Percentiles rank a stretch among this genome's conserved stretches.
phyloP scores from a whole-genome alignment of 2,888 invertebrate species.

The Craniophora ligustri region DNA sequence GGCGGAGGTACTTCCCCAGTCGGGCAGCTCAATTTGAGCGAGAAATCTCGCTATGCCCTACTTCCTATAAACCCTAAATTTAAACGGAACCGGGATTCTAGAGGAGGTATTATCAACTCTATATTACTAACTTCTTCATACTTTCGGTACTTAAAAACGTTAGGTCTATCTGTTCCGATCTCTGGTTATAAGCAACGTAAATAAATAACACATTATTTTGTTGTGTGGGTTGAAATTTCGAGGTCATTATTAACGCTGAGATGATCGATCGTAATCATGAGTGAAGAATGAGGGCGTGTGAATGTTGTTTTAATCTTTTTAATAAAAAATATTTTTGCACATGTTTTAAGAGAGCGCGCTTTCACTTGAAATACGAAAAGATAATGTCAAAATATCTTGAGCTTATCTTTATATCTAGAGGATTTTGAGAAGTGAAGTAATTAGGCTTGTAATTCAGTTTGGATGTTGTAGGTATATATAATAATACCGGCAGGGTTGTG shows the following conservation, averaged over 20 bases:
- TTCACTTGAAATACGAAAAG: constrained; percentile 9
- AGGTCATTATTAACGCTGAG: constrained; percentile 29
- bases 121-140: too few species aligned
- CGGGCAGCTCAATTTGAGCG: too few species aligned
- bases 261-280: constrained; percentile 31
- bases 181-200: too few species aligned
- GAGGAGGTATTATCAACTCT: too few species aligned
- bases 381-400: too few species aligned
- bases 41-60: too few species aligned
- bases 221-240: constrained; percentile 26
- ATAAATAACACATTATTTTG: not conserved
- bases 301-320: not conserved
- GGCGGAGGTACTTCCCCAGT: too few species aligned
- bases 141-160: too few species aligned
- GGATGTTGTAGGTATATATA: not conserved
- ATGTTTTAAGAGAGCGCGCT: constrained; percentile 2
- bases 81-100: too few species aligned
- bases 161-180: too few species aligned
- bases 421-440: constrained; percentile 3
- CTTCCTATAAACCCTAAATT: too few species aligned
- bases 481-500: too few species aligned
- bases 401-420: not conserved
- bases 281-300: constrained; percentile 11
- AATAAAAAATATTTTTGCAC: not conserved
- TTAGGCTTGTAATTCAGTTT: not conserved